Base-by-base conservation (phyloP, 2,888 invertebrate genomes). In the Campoplex capitator region DNA sequence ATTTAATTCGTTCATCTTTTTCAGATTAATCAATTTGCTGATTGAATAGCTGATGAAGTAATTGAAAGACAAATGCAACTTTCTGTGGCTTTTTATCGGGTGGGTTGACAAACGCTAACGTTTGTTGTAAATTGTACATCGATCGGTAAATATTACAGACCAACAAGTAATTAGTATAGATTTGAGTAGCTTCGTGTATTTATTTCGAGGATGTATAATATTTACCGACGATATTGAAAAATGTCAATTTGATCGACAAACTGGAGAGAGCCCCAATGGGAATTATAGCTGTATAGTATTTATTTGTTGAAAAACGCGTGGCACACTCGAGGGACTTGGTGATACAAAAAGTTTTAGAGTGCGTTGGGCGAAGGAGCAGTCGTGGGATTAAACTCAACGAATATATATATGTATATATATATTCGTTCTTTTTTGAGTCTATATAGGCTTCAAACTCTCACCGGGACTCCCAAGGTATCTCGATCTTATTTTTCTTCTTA, bases 401-500 rank as follows among this genome's bases (percentile, higher is more conserved):
- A 83, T 23, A 23, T 23, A 23, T 23, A 23, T 23, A 23, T 23
- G 0, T 23, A 23, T 23, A 23, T 23, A 23, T 80, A 68, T 86
- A 42, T 75, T 42, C 13, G 1, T 73, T 42, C n/a, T 51, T 81
- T 58, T 32, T 54, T n/a, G 68, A 65, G 65, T 76, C 56, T 71
- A 73, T 77, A 73, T 82, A 87, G 75, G 75, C 84, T 71, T 48
- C 48, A 45, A 67, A 56, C 82, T 71, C 82, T 82, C 70, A 68
- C 67, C 68, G 70, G 74, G 45, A 18, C 70, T 78, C 74, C 74
- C 35, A 67, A 67, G 67, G 42, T 68, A 78, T 78, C 73, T 71
- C 77, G 85, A 80, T 84, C 84, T 80, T 67, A 79, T 76, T 85
- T 74, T 76, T 74, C 67, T 32, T 77, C 82, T 51, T 70, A 35